A percentile compares a stretch with the other conserved stretches of the same genome.
These are phyloP conservation scores for Megathymus violae DNA, from an alignment of 1,140 invertebrate genomes.

Conservation along the genomic window DNA sequence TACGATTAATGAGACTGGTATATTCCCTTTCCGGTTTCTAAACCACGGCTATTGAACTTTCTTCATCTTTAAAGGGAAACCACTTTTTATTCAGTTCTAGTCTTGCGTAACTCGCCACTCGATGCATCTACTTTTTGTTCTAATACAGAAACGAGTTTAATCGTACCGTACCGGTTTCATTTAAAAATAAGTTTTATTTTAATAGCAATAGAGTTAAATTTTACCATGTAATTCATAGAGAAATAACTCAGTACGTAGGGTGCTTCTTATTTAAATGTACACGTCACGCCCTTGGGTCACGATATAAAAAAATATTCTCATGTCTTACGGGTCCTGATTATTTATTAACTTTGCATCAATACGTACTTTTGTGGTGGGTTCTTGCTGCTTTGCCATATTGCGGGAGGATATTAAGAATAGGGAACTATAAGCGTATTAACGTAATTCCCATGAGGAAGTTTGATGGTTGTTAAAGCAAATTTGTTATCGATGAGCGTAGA, in stretches of 20 bases:
- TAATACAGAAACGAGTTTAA: constrained; percentile 54
- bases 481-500: too few species aligned
- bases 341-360: constrained; percentile 17
- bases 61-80: constrained; percentile 68
- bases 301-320: constrained; percentile 29
- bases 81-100: constrained; percentile 63
- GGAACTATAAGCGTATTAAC: too few species aligned
- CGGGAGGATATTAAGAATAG: too few species aligned
- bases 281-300: constrained; percentile 39
- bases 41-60: constrained; percentile 69
- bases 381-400: too few species aligned
- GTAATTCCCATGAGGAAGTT: too few species aligned
- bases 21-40: constrained; percentile 55
- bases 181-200: constrained; percentile 37
- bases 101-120: constrained; percentile 69
- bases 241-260: constrained; percentile 24
- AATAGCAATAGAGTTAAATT: constrained; percentile 21
- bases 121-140: constrained; percentile 61
- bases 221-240: constrained; percentile 12
- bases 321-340: constrained; percentile 11
- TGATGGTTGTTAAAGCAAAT: too few species aligned
- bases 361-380: background rate
- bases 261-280: constrained; percentile 35
- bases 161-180: constrained; percentile 32
- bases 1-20: constrained; percentile 20